These are phyloP conservation scores for Dusona sp. DNA, from an alignment of 2,888 invertebrate species.

Conservation along the genomic window DNA sequence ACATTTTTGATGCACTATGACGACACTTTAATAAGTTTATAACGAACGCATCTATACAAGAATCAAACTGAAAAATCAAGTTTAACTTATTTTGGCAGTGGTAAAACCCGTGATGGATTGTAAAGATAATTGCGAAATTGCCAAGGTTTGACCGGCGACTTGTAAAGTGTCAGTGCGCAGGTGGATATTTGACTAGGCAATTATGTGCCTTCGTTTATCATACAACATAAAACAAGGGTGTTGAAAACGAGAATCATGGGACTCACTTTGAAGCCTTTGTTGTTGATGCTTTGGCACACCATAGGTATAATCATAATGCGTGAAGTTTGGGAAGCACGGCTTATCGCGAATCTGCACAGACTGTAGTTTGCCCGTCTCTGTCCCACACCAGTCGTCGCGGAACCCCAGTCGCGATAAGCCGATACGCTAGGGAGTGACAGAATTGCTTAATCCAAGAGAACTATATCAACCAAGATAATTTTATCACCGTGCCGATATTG, in stretches of 20 bases:
- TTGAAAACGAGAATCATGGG: conserved; percentile 35
- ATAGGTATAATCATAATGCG: conserved; percentile 18
- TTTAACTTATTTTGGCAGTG: background rate
- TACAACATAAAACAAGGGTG: background rate
- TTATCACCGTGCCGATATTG: conserved; percentile 5
- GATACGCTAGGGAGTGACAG: conserved; percentile 60
- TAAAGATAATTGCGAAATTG: background rate
- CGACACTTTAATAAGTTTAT: background rate
- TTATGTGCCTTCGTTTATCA: background rate
- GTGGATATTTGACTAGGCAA: background rate
- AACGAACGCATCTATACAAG: background rate
- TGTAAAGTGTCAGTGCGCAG: background rate
- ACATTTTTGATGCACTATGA: background rate
- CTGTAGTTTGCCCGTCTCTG: conserved; percentile 29
- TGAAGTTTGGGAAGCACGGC: conserved; percentile 38
- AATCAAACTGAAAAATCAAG: background rate
- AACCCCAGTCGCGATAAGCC: conserved; percentile 56
- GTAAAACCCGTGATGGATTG: background rate
- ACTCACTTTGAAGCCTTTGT: conserved; percentile 6
- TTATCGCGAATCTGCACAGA: conserved; percentile 62
- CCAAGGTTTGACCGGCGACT: background rate
- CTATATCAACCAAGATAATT: conserved; percentile 57
- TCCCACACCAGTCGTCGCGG: conserved; percentile 23
- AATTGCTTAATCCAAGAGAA: conserved; percentile 63
- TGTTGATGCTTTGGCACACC: conserved; percentile 26